phyloP scores from a whole-genome alignment of 2,797 vertebrate genomes.

The Pangasius macronema region DNA sequence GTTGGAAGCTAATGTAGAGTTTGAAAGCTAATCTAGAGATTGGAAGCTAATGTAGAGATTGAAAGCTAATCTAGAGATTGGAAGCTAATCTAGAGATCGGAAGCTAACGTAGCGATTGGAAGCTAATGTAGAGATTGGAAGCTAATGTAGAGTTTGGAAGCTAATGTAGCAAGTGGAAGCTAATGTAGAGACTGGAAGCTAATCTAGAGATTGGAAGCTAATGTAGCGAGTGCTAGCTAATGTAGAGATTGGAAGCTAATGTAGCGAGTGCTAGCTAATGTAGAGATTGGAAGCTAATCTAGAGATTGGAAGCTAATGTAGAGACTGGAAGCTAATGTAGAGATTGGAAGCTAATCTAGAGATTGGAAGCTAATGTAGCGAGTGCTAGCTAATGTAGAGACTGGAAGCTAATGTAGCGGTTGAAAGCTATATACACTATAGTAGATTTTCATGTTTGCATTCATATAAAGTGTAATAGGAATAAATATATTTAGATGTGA shows the following conservation, averaged over 20 bases:
- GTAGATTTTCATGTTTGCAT: neutral
- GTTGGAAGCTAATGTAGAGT: no score
- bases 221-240: no score
- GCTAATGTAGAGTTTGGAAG: neutral
- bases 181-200: no score
- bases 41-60: neutral
- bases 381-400: neutral
- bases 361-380: neutral
- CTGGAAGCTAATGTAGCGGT: neutral
- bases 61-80: no score
- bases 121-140: neutral
- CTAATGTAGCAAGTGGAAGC: no score
- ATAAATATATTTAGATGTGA: neutral
- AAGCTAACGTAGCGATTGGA: neutral
- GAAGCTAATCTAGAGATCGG: neutral
- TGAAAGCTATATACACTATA: neutral
- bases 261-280: neutral
- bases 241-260: neutral
- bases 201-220: no score
- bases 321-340: neutral
- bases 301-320: neutral
- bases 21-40: no score
- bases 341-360: neutral
- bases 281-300: neutral
- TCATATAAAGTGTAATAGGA: neutral